Base-by-base conservation (phyloP, 2,113 vertebrate genomes). In the Melozone crissalis region DNA sequence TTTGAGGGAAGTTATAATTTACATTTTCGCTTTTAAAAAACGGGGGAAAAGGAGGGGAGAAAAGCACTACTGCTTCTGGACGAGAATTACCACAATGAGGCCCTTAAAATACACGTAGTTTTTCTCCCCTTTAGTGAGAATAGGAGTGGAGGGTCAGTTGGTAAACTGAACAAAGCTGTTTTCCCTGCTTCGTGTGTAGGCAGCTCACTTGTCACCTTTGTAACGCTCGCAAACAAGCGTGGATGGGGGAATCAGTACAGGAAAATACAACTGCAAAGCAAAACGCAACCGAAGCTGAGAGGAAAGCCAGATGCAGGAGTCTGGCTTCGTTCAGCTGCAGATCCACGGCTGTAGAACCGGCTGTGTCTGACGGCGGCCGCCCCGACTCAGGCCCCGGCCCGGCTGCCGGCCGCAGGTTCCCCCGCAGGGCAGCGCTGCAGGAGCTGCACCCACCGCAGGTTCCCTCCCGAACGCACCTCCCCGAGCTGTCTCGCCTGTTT, bases 401-500 rank as follows among this genome's bases (percentile, higher is more conserved):
- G 54, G 62, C 58, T 37, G 73, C 68, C 83, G 1, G 52, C 26
- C 20, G 61, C 80, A 10, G 68, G 21, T 75, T 72, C 14, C 27
- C 65, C n/a, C 63, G 47, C 74, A 6, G 75, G 75, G 58, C 72
- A 44, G 15, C 0, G 69, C 84, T 7, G 75, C 5, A 15, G 41
- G 49, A 85, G 47, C 87, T 10, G 24, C 0, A 11, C 4, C 43
- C 7, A 57, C 39, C 76, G 0, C 93, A 78, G 62, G 18, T 81
- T 76, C 79, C 62, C 74, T 49, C 54, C 5, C 59, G 24, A 23
- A 47, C 44, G 65, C 83, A 37, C 65, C 73, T 80, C 83, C 80
- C 91, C 75, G 91, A 14, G 71, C 82, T 22, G 67, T 83, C 62
- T 79, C 35, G 57, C 84, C 46, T 91, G 89, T 92, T 93, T 90